Evolutionary conservation across 1,140 invertebrate species (phyloP).

Genomic region (Phenacoccus solenopsis): DNA sequence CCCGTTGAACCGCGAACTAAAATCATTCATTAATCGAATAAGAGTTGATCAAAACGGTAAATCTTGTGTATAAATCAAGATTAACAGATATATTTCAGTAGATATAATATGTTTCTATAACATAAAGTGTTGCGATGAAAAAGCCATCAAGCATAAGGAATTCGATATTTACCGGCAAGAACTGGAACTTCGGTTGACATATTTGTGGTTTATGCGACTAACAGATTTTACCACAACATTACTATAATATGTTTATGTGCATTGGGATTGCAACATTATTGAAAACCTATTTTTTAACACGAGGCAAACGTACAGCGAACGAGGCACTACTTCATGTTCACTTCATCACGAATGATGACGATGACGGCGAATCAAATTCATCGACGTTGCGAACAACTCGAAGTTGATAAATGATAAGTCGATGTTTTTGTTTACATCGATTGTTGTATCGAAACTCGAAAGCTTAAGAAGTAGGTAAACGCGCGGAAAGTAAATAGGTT

Average conservation of each 20-base stretch:
- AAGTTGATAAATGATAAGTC: too few species aligned
- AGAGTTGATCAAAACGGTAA: too few species aligned
- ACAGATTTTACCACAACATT: not conserved
- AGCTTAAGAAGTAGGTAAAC: too few species aligned
- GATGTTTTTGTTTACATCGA: too few species aligned
- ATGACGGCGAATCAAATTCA: too few species aligned
- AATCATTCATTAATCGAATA: too few species aligned
- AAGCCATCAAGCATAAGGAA: not conserved
- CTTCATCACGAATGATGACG: too few species aligned
- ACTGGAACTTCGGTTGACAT: not conserved
- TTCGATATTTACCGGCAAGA: not conserved
- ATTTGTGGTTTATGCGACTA: not conserved
- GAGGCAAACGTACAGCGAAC: too few species aligned
- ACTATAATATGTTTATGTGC: not conserved
- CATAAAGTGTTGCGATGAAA: not conserved
- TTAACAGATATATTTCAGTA: not conserved
- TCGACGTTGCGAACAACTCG: too few species aligned
- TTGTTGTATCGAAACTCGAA: too few species aligned
- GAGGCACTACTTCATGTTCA: too few species aligned
- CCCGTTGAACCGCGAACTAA: conserved; percentile 41
- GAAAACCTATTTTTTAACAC: not conserved
- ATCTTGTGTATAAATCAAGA: not conserved
- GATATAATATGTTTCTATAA: not conserved
- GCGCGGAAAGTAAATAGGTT: too few species aligned
- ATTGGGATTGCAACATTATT: not conserved